These are phyloP conservation scores for Charadrius vociferus DNA, from an alignment of 2,113 vertebrate species.

Conservation along the genomic window DNA sequence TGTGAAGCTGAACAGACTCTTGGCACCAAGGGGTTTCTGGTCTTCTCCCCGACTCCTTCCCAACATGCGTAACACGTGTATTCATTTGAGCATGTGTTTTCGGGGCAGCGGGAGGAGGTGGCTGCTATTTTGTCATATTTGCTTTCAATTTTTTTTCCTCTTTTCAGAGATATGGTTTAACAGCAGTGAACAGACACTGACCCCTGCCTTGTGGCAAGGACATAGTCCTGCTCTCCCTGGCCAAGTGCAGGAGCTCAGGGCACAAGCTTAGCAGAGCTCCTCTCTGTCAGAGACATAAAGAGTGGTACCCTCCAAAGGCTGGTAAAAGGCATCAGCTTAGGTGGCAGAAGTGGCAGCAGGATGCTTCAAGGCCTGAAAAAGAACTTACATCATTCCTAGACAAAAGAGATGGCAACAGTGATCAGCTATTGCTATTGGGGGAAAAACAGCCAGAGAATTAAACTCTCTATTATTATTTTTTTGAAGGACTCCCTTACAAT, in stretches of 20 bases:
- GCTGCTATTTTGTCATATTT: neutral
- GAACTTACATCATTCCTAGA: neutral
- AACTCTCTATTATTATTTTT: neutral
- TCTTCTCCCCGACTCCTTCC: neutral
- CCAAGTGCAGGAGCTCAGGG: neutral
- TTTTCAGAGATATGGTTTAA: neutral
- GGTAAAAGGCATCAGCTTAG: neutral
- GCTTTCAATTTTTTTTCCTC: neutral
- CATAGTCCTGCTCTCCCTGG: neutral
- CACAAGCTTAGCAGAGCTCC: neutral
- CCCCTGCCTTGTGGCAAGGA: neutral
- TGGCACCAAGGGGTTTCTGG: neutral
- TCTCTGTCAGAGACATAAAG: neutral
- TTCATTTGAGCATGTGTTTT: neutral
- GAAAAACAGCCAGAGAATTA: neutral
- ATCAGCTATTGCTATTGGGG: neutral
- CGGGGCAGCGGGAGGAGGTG: neutral
- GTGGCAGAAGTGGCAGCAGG: neutral
- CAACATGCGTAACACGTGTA: accelerated
- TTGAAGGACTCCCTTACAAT: neutral
- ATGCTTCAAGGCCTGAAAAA: neutral
- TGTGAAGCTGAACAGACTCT: neutral
- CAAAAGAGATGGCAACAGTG: neutral
- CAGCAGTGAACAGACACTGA: neutral
- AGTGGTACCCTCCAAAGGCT: neutral